A percentile compares a stretch with the other conserved stretches of the same genome.
phyloP scores from a whole-genome alignment of 2,888 invertebrate species.

The Tipula unca region DNA sequence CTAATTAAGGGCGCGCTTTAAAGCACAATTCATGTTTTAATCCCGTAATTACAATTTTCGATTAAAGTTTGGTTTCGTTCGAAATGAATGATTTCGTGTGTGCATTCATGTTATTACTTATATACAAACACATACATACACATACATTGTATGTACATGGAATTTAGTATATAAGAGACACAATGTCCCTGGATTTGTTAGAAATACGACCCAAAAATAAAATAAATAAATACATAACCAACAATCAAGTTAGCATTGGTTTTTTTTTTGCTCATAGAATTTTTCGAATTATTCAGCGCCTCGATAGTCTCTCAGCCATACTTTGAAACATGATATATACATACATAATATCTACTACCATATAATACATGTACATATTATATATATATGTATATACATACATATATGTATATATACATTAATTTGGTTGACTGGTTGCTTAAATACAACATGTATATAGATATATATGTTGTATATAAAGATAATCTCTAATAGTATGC shows the following conservation, averaged over 20 bases:
- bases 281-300: conserved; percentile 9
- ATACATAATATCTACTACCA: neutral
- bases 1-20: neutral
- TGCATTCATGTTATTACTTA: neutral
- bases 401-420: neutral
- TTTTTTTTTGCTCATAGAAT: conserved; percentile 1
- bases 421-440: conserved; percentile 1
- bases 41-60: neutral
- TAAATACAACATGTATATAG: neutral
- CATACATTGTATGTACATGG: neutral
- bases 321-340: neutral
- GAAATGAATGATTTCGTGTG: neutral
- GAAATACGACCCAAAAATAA: conserved; percentile 17
- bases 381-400: neutral
- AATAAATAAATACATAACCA: conserved; percentile 14
- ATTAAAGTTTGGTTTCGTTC: neutral
- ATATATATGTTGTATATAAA: neutral
- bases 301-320: conserved; percentile 15
- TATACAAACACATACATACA: neutral
- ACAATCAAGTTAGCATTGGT: conserved; percentile 14
- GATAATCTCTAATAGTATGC: neutral
- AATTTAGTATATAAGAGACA: neutral
- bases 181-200: conserved; percentile 18
- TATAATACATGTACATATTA: neutral
- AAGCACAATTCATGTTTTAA: neutral